Conservation (phyloP, 2,797 vertebrate genomes). For the Alfaro cultratus region DNA sequence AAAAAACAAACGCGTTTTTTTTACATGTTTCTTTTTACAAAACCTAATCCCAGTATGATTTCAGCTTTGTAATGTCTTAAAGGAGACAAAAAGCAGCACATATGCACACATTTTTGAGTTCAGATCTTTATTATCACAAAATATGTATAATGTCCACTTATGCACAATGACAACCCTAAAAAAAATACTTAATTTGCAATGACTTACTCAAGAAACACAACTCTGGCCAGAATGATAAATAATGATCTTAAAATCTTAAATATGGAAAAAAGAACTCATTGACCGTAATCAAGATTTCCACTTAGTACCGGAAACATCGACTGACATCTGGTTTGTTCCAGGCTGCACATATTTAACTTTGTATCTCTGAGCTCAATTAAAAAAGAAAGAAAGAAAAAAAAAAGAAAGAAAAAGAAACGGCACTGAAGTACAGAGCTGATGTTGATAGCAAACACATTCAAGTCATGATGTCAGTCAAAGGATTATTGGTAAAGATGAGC, state of each 20-base stretch:
- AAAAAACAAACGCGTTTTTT: neutral
- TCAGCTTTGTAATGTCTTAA: neutral
- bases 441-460: constrained; percentile 38
- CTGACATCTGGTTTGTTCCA: neutral
- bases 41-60: neutral
- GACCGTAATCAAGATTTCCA: constrained; percentile 21
- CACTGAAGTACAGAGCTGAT: constrained; percentile 4
- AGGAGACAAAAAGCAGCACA: constrained; percentile 12
- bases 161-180: constrained; percentile 45
- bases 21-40: too few relatives aligned
- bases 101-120: constrained; percentile 24
- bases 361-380: constrained; percentile 8
- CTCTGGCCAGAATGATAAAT: constrained; percentile 47
- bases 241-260: constrained; percentile 67
- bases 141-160: constrained; percentile 58
- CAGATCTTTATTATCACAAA: constrained; percentile 75
- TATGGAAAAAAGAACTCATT: constrained; percentile 24
- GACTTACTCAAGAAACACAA: constrained; percentile 38
- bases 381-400: constrained; percentile 10
- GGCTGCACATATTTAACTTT: neutral
- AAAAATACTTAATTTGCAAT: constrained; percentile 45
- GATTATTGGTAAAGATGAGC: neutral
- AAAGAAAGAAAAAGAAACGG: neutral
- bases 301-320: neutral
- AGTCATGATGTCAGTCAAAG: constrained; percentile 8